Evolutionary conservation across 2,888 invertebrate genomes (phyloP), one percentile per base, ranked within the genome.

Genomic region (Papilio demoleus): DNA sequence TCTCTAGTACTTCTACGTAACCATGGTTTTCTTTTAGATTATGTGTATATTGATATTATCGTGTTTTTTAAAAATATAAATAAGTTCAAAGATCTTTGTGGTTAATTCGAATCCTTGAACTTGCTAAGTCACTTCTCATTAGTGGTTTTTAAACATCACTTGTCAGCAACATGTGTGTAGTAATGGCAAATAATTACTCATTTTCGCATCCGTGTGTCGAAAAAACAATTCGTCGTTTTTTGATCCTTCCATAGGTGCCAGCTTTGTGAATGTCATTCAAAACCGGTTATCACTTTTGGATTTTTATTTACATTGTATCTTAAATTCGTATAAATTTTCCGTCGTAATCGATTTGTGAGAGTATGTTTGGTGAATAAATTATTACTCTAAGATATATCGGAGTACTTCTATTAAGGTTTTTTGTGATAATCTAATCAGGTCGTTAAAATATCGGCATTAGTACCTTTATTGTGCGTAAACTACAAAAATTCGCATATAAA

Each of bases 131-230:
- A 56, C 53, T 31, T 9, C 53, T 56, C 27, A 56, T 56, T 27
- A 56, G 9, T 31, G 53, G 31, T 17, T 56, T 56, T 22, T 53
- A 53, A 27, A 56, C 27, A n/a, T 9, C 53, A 17, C 53, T 56
- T 31, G 24, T 9, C 38, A 24, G 24, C n/a, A 60, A 38, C 34
- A 38, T 24, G 38, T 38, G 38, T 38, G 14, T 60, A n/a, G n/a
- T n/a, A 27, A 24, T 60, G 38, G 38, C 27, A 60, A 60, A 56
- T 56, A 56, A 56, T 56, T 31, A 56, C 24, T 40, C 38, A 60
- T 60, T 60, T 60, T 60, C 38, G 36, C 38, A 60, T 60, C 60
- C 60, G 60, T 38, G 60, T 60, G 60, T 40, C 40, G 9, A 40
- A 60, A 60, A 40, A 24, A n/a, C n/a, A 38, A 12, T 22, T 12